phyloP scores from a whole-genome alignment of 2,888 invertebrate genomes.

The Aromia moschata region DNA sequence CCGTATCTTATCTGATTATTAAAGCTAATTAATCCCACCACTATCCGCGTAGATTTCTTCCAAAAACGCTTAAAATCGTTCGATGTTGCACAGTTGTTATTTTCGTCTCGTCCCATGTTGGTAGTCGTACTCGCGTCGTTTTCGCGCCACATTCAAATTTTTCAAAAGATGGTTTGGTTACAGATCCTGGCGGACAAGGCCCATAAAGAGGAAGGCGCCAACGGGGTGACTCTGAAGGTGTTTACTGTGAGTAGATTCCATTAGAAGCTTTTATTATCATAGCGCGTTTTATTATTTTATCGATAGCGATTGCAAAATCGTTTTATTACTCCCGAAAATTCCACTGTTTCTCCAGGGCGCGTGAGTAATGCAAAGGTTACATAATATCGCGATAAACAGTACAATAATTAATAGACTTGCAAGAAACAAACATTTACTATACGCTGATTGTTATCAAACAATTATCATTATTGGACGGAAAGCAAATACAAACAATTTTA shows the following conservation, averaged over 20 bases:
- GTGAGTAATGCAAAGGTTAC: too few relatives aligned
- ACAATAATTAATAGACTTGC: too few relatives aligned
- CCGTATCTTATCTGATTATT: slow-evolving; percentile 31
- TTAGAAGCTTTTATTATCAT: neutral
- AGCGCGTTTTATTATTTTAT: too few relatives aligned
- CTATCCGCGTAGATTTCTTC: neutral
- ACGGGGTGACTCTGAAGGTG: slow-evolving; percentile 75
- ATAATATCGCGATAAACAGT: too few relatives aligned
- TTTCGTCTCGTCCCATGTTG: slow-evolving; percentile 1
- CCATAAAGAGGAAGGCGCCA: slow-evolving; percentile 74
- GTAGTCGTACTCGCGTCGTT: slow-evolving; percentile 17
- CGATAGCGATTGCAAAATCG: too few relatives aligned
- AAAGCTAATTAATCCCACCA: neutral
- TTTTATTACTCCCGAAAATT: too few relatives aligned
- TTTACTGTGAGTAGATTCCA: slow-evolving; percentile 66
- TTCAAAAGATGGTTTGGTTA: slow-evolving; percentile 46
- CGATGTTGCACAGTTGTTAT: slow-evolving; percentile 1
- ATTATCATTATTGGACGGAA: too few relatives aligned
- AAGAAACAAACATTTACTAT: too few relatives aligned
- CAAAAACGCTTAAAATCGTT: slow-evolving; percentile 6
- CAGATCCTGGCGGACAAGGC: slow-evolving; percentile 77
- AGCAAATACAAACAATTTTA: too few relatives aligned
- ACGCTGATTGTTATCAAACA: too few relatives aligned
- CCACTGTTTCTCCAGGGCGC: too few relatives aligned
- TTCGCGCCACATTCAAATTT: slow-evolving; percentile 19